A percentile compares a stretch with the other conserved stretches of the same genome.
phyloP scores from a whole-genome alignment of 2,797 vertebrate species.

The Sebastes oblongus region DNA sequence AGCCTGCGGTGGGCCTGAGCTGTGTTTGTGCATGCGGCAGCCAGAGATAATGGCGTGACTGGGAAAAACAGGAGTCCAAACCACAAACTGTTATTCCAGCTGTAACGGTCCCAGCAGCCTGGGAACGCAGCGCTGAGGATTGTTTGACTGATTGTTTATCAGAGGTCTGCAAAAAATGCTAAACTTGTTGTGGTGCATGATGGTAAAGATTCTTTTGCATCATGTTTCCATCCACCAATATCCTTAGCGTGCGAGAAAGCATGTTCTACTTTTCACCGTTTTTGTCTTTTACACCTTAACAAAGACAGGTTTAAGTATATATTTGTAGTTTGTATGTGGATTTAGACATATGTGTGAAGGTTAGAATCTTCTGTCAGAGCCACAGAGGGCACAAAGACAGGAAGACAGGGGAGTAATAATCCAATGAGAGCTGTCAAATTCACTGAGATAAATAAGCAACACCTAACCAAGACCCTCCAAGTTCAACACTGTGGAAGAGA shows the following conservation, averaged over 20 bases:
- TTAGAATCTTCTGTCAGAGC: not conserved
- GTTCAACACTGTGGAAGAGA: slow-evolving; percentile 26
- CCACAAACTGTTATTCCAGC: slow-evolving; percentile 84
- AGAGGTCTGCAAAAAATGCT: slow-evolving; percentile 58
- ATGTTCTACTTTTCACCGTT: not conserved
- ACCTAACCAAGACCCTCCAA: slow-evolving; percentile 28
- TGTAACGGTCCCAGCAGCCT: slow-evolving; percentile 76
- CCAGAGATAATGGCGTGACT: slow-evolving; percentile 62
- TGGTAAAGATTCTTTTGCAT: slow-evolving; percentile 1
- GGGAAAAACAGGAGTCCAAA: slow-evolving; percentile 75
- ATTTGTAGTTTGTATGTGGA: not conserved
- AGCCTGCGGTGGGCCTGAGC: slow-evolving; percentile 24
- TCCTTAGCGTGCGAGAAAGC: not conserved
- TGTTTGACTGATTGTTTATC: slow-evolving; percentile 64
- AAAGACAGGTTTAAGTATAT: not conserved
- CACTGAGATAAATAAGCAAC: slow-evolving; percentile 47
- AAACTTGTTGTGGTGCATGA: slow-evolving; percentile 43
- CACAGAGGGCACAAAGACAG: slow-evolving; percentile 18
- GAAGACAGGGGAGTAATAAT: slow-evolving; percentile 49
- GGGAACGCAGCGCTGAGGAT: slow-evolving; percentile 74
- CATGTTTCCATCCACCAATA: slow-evolving; percentile 7
- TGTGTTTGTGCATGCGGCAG: slow-evolving; percentile 45
- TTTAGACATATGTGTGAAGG: not conserved
- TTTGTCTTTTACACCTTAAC: not conserved
- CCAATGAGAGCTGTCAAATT: slow-evolving; percentile 52